These are phyloP conservation scores for Syngnathoides biaculeatus DNA, from an alignment of 2,113 vertebrate species.

Conservation along the genomic window DNA sequence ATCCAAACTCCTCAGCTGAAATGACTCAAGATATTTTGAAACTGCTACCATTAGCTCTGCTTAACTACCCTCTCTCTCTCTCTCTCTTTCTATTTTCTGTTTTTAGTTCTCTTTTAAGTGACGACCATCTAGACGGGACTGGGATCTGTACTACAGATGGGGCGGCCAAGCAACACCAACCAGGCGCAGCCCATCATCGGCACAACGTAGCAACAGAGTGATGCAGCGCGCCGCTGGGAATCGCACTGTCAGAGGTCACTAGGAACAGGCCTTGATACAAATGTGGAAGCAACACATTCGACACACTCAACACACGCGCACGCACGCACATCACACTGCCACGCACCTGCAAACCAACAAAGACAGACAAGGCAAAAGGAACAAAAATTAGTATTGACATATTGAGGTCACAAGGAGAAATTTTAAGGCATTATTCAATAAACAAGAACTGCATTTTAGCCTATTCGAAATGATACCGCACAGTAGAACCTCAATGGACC, in stretches of 20 bases:
- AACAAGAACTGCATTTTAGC: not conserved
- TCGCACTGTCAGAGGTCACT: conserved; percentile 61
- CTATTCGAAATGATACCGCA: not conserved
- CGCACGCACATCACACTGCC: conserved; percentile 26
- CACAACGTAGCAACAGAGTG: conserved; percentile 63
- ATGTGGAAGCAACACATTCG: conserved; percentile 59
- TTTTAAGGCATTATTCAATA: not conserved
- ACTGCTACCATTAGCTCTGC: not conserved
- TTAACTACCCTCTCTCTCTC: not conserved
- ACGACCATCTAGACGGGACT: conserved; percentile 43
- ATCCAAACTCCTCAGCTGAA: not conserved
- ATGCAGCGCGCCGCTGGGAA: conserved; percentile 39
- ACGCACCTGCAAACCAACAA: conserved; percentile 53
- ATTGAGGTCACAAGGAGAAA: not conserved
- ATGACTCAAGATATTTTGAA: not conserved
- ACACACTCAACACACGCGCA: conserved; percentile 34
- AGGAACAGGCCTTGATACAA: conserved; percentile 57
- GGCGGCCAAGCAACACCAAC: conserved; percentile 92
- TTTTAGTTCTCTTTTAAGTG: not conserved
- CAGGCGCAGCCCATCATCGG: conserved; percentile 96
- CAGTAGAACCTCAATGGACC: not conserved
- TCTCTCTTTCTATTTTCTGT: not conserved
- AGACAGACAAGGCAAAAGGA: conserved; percentile 48
- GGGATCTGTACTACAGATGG: conserved; percentile 82
- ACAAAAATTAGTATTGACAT: conserved; percentile 29